phyloP scores from a whole-genome alignment of 1,140 invertebrate genomes.

The Hyposmocoma kahamanoa region DNA sequence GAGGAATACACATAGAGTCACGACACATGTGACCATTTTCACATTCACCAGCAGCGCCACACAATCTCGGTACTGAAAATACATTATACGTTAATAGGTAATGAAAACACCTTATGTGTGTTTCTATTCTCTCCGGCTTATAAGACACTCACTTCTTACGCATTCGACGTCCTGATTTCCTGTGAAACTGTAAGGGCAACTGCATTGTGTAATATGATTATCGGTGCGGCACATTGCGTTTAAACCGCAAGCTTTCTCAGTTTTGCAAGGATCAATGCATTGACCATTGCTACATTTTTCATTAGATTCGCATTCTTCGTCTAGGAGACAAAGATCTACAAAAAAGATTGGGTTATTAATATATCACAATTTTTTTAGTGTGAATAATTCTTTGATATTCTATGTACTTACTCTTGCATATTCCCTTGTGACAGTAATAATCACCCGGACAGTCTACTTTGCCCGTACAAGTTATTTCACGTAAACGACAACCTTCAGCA shows the following conservation, averaged over 20 bases:
- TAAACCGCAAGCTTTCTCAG: conserved; percentile 87
- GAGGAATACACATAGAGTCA: conserved; percentile 85
- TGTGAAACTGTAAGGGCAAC: conserved; percentile 89
- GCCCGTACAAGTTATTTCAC: conserved; percentile 80
- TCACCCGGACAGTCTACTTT: conserved; percentile 83
- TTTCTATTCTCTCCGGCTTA: background rate
- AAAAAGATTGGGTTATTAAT: conserved; percentile 15
- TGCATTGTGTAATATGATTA: conserved; percentile 86
- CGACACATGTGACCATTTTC: conserved; percentile 80
- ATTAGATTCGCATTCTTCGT: conserved; percentile 84
- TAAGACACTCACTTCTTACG: conserved; percentile 80
- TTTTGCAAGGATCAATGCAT: conserved; percentile 88
- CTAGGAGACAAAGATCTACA: conserved; percentile 84
- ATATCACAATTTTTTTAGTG: background rate
- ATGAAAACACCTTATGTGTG: conserved; percentile 7
- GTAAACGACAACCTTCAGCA: conserved; percentile 83
- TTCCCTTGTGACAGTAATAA: conserved; percentile 86
- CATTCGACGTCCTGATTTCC: conserved; percentile 90
- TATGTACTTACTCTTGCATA: conserved; percentile 83
- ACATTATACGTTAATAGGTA: conserved; percentile 9
- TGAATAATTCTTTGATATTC: conserved; percentile 3
- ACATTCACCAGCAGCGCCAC: conserved; percentile 81
- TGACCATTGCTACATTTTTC: conserved; percentile 89
- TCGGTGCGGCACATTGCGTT: conserved; percentile 88
- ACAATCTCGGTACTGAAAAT: conserved; percentile 83